Evolutionary conservation across 2,113 vertebrate genomes (phyloP).

Genomic region (Dicerorhinus sumatrensis): DNA sequence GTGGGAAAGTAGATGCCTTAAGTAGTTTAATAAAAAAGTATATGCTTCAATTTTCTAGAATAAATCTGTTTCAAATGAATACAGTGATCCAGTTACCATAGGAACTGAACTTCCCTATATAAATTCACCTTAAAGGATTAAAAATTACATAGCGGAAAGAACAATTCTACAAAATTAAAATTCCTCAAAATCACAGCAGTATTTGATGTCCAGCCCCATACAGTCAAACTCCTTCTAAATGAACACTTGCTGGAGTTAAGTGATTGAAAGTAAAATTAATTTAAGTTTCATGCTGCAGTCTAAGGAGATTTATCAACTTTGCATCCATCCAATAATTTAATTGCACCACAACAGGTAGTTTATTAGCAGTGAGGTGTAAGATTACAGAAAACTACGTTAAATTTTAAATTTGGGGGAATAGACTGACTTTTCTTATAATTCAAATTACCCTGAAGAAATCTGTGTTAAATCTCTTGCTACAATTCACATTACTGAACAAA

Average conservation of each 20-base stretch:
- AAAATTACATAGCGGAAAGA: neutral
- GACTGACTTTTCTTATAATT: neutral
- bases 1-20: neutral
- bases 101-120: neutral
- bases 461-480: neutral
- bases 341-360: neutral
- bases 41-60: neutral
- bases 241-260: neutral
- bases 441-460: neutral
- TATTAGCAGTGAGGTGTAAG: neutral
- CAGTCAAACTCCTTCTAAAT: neutral
- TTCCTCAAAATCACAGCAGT: neutral
- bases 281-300: neutral
- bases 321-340: neutral
- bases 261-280: neutral
- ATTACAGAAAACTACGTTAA: neutral
- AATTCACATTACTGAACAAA: neutral
- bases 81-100: neutral
- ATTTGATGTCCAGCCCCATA: neutral
- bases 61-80: neutral
- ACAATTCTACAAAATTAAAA: neutral
- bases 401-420: neutral
- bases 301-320: neutral
- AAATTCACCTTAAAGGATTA: neutral
- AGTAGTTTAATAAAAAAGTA: neutral